Evolutionary conservation across 2,113 vertebrate genomes (phyloP).

Genomic region (Craseonycteris thonglongyai): DNA sequence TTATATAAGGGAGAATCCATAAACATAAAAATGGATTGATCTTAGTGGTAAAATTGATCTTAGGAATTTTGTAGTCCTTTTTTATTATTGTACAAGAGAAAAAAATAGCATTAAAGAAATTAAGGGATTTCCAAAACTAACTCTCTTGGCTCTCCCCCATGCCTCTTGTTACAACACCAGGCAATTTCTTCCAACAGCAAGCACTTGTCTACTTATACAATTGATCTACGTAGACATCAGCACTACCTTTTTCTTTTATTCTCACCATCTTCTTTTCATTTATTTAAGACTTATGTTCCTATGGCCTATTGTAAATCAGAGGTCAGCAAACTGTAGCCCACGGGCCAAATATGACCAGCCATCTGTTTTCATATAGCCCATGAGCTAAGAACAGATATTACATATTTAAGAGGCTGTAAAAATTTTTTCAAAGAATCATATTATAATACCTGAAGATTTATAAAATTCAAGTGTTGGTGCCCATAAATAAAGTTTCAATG

Average conservation of each 20-base stretch:
- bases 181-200: fast-evolving
- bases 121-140: not conserved
- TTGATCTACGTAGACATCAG: fast-evolving
- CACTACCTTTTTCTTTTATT: not conserved
- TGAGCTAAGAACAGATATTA: not conserved
- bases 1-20: not conserved
- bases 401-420: not conserved
- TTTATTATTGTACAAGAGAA: not conserved
- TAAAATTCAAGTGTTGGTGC: not conserved
- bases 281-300: not conserved
- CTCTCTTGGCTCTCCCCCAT: not conserved
- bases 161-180: not conserved
- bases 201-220: not conserved
- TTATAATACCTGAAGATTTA: not conserved
- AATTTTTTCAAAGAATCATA: not conserved
- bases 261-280: not conserved
- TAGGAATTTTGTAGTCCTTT: not conserved
- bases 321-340: not conserved
- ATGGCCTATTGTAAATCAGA: not conserved
- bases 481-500: not conserved
- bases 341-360: not conserved
- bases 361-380: not conserved
- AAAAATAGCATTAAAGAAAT: not conserved
- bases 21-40: not conserved
- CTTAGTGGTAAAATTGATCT: not conserved